A percentile compares a stretch with the other conserved stretches of the same genome.
These are phyloP conservation scores for Parotia lawesii DNA, from an alignment of 2,113 vertebrate species.

Conservation along the genomic window DNA sequence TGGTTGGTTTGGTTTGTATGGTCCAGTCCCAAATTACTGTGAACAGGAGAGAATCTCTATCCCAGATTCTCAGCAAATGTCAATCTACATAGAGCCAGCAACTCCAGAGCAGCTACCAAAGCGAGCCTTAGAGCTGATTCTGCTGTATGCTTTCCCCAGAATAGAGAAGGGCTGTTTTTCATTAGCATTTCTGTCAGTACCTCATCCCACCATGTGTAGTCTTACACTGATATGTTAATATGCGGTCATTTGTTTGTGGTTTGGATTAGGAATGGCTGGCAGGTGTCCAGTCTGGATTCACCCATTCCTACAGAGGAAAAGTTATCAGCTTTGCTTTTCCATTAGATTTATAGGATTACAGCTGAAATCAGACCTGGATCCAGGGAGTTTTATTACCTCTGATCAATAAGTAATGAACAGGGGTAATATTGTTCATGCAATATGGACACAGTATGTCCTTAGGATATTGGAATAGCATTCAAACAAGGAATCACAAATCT, in stretches of 20 bases:
- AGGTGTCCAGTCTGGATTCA: neutral
- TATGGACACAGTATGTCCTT: neutral
- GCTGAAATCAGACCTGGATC: neutral
- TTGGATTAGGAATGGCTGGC: neutral
- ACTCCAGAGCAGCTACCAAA: neutral
- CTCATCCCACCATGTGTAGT: rapidly evolving
- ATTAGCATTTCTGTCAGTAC: neutral
- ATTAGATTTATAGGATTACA: neutral
- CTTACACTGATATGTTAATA: neutral
- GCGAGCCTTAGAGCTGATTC: neutral
- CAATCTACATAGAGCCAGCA: neutral
- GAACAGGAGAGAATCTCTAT: neutral
- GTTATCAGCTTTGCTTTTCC: neutral
- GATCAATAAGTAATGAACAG: neutral
- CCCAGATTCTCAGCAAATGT: neutral
- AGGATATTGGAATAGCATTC: neutral
- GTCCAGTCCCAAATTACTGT: neutral
- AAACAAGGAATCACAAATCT: neutral
- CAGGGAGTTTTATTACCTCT: neutral
- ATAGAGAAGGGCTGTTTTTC: neutral
- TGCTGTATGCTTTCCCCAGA: neutral
- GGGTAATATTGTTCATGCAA: neutral
- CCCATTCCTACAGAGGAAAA: neutral
- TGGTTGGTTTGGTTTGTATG: neutral
- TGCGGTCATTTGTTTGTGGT: neutral